Conservation (phyloP, 2,113 vertebrate species). For the Chloropsis cyanopogon region DNA sequence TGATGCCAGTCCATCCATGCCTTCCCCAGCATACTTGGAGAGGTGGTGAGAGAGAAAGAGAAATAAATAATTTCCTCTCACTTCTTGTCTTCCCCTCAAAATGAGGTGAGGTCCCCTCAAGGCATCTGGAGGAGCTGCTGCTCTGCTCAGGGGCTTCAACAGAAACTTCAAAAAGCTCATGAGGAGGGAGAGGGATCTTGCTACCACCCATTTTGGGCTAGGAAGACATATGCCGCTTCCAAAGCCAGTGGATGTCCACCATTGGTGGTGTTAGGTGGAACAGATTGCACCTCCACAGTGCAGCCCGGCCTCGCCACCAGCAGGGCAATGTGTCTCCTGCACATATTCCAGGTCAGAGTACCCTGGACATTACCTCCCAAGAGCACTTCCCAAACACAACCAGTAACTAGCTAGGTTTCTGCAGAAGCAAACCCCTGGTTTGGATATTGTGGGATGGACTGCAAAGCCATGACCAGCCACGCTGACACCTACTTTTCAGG, state of each 20-base stretch:
- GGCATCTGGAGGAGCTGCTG: neutral
- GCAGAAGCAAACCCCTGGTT: neutral
- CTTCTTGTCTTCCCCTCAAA: neutral
- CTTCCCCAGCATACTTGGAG: neutral
- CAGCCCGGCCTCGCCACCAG: neutral
- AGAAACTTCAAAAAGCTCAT: neutral
- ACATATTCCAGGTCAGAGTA: neutral
- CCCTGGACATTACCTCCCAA: neutral
- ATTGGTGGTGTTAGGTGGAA: neutral
- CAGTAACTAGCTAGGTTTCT: neutral
- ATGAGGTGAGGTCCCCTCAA: neutral
- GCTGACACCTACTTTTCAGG: neutral
- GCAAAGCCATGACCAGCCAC: neutral
- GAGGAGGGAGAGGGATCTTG: neutral
- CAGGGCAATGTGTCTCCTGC: rapidly evolving
- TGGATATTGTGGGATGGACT: neutral
- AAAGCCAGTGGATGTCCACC: rapidly evolving
- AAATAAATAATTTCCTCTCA: neutral
- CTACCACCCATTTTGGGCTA: neutral
- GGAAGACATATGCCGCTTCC: neutral
- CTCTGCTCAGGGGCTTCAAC: neutral
- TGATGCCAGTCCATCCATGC: neutral
- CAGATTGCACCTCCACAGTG: neutral
- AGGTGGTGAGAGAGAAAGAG: neutral
- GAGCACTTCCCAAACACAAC: neutral